A percentile compares a stretch with the other conserved stretches of the same genome.
Conservation (phyloP, 2,797 vertebrate genomes). For the Tenualosa thibaudeaui region DNA sequence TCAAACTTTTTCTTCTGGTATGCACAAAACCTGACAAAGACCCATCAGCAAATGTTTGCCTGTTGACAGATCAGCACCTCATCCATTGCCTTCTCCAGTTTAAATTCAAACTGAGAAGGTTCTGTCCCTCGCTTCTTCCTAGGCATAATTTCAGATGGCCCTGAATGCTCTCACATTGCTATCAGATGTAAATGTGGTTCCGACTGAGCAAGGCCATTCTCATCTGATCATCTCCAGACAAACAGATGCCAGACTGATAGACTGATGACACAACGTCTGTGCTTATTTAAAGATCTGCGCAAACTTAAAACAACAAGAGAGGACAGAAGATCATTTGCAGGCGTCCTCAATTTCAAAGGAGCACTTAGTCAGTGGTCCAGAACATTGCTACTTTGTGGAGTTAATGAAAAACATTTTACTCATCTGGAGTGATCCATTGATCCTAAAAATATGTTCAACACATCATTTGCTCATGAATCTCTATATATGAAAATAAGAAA, state of each 20-base stretch:
- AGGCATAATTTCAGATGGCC: neutral
- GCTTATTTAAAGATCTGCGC: neutral
- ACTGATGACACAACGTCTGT: neutral
- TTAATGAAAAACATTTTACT: neutral
- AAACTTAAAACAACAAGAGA: neutral
- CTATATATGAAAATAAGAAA: neutral
- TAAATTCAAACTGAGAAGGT: neutral
- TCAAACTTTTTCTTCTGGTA: neutral
- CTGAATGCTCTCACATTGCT: neutral
- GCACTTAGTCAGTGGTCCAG: neutral
- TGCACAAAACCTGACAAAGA: neutral
- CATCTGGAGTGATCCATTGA: neutral
- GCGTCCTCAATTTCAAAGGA: neutral
- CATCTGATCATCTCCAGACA: conserved; percentile 4
- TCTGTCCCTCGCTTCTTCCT: neutral
- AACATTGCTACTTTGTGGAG: neutral
- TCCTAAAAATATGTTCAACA: neutral
- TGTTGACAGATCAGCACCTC: conserved; percentile 6
- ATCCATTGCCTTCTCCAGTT: neutral
- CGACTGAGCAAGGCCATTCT: neutral
- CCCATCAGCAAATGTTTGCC: neutral
- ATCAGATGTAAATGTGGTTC: neutral
- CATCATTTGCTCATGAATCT: neutral
- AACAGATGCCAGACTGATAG: conserved; percentile 19
- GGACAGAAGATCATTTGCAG: neutral